phyloP scores from a whole-genome alignment of 2,797 vertebrate species.

The Tenualosa thibaudeaui region DNA sequence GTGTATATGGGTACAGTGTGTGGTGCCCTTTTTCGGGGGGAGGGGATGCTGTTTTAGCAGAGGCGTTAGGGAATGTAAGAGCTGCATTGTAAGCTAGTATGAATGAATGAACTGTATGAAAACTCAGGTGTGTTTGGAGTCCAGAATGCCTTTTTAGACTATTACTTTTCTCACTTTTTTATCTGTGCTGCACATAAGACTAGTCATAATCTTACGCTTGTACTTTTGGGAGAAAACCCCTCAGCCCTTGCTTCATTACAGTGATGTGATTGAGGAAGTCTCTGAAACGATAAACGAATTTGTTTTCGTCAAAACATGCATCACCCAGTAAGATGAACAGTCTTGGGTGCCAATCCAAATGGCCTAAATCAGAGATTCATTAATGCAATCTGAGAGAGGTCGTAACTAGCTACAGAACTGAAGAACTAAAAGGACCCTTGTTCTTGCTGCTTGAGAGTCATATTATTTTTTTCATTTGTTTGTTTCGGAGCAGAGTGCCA shows the following conservation, averaged over 20 bases:
- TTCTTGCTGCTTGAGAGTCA: constrained; percentile 74
- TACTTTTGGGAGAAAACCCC: constrained; percentile 33
- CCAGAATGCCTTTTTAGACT: constrained; percentile 50
- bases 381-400: constrained; percentile 12
- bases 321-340: constrained; percentile 41
- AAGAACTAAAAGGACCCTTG: constrained; percentile 55
- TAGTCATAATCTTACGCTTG: constrained; percentile 21
- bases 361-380: constrained; percentile 22
- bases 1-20: neutral
- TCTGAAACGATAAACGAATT: constrained; percentile 5
- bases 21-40: neutral
- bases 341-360: constrained; percentile 38
- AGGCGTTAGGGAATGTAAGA: constrained; percentile 53
- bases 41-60: constrained; percentile 37
- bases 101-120: constrained; percentile 49
- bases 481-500: constrained; percentile 55
- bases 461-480: constrained; percentile 41
- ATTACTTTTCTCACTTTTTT: constrained; percentile 42
- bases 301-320: constrained; percentile 45
- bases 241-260: constrained; percentile 52
- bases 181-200: constrained; percentile 57
- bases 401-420: constrained; percentile 38
- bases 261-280: constrained; percentile 40
- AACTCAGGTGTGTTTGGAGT: constrained; percentile 63
- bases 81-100: constrained; percentile 48